Conservation (phyloP, 2,888 invertebrate species). For the Melinopterus prodromus region DNA sequence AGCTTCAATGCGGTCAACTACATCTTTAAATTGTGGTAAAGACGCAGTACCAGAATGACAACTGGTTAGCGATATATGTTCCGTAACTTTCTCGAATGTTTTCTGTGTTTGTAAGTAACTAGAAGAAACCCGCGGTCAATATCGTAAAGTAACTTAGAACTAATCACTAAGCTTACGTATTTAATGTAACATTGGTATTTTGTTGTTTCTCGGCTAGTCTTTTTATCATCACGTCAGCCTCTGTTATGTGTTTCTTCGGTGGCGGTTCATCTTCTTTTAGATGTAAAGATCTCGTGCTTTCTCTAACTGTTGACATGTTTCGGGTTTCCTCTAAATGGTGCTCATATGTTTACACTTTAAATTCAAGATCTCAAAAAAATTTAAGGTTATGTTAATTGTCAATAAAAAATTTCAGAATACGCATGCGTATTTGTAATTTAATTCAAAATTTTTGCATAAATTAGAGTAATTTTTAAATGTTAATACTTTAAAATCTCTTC, state of each 20-base stretch:
- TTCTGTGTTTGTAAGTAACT: conserved; percentile 44
- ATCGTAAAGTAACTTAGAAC: background rate
- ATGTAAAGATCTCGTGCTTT: conserved; percentile 31
- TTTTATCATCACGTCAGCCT: conserved; percentile 56
- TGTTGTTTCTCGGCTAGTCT: conserved; percentile 54
- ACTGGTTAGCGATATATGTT: conserved; percentile 47
- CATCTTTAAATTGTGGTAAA: conserved; percentile 60
- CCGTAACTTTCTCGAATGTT: conserved; percentile 46
- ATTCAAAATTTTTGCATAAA: conserved; percentile 51
- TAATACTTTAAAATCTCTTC: background rate
- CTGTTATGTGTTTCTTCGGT: conserved; percentile 52
- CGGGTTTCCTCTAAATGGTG: background rate
- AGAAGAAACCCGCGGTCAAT: conserved; percentile 31
- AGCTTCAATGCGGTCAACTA: conserved; percentile 58
- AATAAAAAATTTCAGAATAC: conserved; percentile 32
- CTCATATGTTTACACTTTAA: background rate
- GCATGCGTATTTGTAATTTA: conserved; percentile 44
- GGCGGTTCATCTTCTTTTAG: conserved; percentile 48
- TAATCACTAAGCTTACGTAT: background rate
- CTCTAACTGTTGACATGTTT: conserved; percentile 26
- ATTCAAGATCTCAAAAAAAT: too few species aligned
- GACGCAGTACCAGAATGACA: conserved; percentile 61
- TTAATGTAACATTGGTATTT: conserved; percentile 44
- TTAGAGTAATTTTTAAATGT: background rate
- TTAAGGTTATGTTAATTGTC: conserved; percentile 21